Evolutionary conservation across 2,797 vertebrate species (phyloP).

Genomic region (Gallinago solitaria): DNA sequence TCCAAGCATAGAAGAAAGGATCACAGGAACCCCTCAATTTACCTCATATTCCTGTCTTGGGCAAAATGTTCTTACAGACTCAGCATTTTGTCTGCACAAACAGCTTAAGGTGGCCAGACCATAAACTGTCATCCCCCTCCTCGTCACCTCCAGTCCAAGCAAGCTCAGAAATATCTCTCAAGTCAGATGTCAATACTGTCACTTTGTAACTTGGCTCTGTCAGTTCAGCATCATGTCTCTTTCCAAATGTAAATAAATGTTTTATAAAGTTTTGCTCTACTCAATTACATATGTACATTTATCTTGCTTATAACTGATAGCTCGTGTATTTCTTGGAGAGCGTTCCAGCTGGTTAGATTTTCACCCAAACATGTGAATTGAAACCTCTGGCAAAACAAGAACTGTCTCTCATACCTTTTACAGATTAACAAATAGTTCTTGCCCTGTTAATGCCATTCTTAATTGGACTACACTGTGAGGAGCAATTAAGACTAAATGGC

Average conservation of each 20-base stretch:
- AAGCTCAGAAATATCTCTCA: neutral
- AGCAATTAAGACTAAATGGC: conserved; percentile 77
- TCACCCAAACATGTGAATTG: conserved; percentile 30
- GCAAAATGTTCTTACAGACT: neutral
- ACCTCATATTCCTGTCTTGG: neutral
- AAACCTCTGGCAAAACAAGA: conserved; percentile 61
- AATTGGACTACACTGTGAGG: conserved; percentile 73
- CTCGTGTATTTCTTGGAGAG: neutral
- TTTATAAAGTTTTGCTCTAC: conserved; percentile 24
- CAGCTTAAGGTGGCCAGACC: neutral
- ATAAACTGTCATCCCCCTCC: neutral
- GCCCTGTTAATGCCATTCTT: conserved; percentile 63
- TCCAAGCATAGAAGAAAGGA: neutral
- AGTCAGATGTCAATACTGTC: neutral
- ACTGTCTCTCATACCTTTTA: conserved; percentile 71
- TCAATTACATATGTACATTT: conserved; percentile 2
- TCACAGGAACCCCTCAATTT: neutral
- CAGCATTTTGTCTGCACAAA: neutral
- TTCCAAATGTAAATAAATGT: neutral
- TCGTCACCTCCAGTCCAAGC: neutral
- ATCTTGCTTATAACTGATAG: conserved; percentile 49
- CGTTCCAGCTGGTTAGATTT: conserved; percentile 59
- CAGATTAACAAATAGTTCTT: conserved; percentile 74
- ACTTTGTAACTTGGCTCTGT: neutral
- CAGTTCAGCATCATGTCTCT: neutral